phyloP scores from a whole-genome alignment of 2,113 vertebrate genomes.

The Ceuthmochares aereus region DNA sequence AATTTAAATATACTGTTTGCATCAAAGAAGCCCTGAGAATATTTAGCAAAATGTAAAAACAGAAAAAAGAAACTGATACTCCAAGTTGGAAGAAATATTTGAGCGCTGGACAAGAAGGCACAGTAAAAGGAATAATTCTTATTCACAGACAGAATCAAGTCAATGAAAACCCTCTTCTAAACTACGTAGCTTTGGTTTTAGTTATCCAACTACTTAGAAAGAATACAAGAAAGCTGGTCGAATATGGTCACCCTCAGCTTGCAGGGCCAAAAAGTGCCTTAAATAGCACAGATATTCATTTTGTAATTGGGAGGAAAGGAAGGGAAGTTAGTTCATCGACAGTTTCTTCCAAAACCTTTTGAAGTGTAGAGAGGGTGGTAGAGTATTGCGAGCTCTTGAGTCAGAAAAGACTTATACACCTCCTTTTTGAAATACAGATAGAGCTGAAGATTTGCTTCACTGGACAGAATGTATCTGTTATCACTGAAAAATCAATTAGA shows the following conservation, averaged over 20 bases:
- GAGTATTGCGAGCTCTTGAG: neutral
- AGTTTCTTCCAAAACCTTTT: slow-evolving; percentile 16
- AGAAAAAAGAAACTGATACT: neutral
- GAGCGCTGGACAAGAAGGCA: neutral
- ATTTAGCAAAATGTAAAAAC: neutral
- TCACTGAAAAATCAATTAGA: neutral
- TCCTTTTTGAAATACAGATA: neutral
- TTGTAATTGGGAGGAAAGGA: neutral
- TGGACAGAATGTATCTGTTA: neutral
- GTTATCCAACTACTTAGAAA: neutral
- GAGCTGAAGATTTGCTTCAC: neutral
- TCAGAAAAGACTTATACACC: neutral
- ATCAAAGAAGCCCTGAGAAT: neutral
- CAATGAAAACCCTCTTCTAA: neutral
- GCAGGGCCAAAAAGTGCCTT: neutral
- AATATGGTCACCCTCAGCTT: neutral
- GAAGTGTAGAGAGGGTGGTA: neutral
- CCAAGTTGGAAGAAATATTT: neutral
- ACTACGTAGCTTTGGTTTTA: neutral
- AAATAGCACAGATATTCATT: neutral
- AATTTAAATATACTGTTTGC: neutral
- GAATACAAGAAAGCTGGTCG: neutral
- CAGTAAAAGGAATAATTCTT: neutral
- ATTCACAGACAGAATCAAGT: neutral
- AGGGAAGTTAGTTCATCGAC: neutral